Conservation (phyloP, 2,888 invertebrate genomes). For the Perithous albicinctus region DNA sequence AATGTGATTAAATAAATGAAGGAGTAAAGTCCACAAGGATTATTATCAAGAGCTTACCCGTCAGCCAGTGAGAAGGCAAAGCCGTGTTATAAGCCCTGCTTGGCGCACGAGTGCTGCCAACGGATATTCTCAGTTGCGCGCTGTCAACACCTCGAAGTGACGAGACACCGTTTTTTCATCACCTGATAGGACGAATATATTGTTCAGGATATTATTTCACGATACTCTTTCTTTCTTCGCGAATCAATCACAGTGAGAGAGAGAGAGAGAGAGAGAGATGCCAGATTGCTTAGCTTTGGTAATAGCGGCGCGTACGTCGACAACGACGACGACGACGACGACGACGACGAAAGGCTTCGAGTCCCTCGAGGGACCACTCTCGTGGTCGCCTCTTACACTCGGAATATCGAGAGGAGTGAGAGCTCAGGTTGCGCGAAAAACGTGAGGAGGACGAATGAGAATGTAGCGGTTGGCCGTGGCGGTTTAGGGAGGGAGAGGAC, state of each 20-base stretch:
- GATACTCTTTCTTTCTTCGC: too few species aligned
- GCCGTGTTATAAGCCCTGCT: slow-evolving; percentile 1
- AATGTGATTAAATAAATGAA: background rate
- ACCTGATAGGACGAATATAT: background rate
- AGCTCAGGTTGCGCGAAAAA: slow-evolving; percentile 50
- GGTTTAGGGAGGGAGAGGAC: too few species aligned
- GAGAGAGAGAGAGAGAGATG: too few species aligned
- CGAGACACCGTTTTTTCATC: slow-evolving; percentile 62
- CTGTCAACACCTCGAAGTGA: slow-evolving; percentile 57
- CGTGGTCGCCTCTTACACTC: slow-evolving; percentile 56
- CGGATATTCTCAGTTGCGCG: slow-evolving; percentile 1
- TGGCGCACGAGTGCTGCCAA: slow-evolving; percentile 11
- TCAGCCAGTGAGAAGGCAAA: slow-evolving; percentile 1
- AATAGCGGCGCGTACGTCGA: slow-evolving; percentile 67
- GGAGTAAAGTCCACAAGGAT: background rate
- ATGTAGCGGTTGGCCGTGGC: background rate
- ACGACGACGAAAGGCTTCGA: too few species aligned
- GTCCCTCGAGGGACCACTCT: slow-evolving; percentile 62
- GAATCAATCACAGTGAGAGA: slow-evolving; percentile 57
- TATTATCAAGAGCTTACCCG: slow-evolving; percentile 31
- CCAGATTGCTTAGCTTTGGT: slow-evolving; percentile 61
- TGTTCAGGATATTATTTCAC: slow-evolving; percentile 8
- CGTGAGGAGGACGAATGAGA: slow-evolving; percentile 44
- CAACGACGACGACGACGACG: too few species aligned
- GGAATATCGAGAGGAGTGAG: slow-evolving; percentile 64